These are phyloP conservation scores for Neomorphus geoffroyi DNA, from an alignment of 2,797 vertebrate species.

Conservation along the genomic window DNA sequence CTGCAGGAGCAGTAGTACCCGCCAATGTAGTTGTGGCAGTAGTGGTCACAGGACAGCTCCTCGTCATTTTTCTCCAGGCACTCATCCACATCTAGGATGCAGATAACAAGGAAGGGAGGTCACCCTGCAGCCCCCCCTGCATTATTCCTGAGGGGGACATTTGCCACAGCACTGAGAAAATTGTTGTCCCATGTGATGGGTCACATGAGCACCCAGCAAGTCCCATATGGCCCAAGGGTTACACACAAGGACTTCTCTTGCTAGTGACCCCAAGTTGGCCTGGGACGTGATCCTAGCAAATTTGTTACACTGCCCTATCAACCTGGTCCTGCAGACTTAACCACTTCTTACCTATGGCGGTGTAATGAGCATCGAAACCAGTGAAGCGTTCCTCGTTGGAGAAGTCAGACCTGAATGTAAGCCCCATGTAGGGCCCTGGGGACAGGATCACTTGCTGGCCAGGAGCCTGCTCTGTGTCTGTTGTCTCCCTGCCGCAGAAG, in stretches of 20 bases:
- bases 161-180: not conserved
- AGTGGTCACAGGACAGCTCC: conserved; percentile 88
- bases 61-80: conserved; percentile 86
- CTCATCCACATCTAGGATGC: conserved; percentile 88
- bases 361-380: conserved; percentile 92
- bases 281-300: not conserved
- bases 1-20: conserved; percentile 97
- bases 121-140: accelerated
- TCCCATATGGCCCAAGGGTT: not conserved
- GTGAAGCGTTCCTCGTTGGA: conserved; percentile 92
- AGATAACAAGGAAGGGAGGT: not conserved
- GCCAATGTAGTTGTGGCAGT: conserved; percentile 95
- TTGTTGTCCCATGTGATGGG: accelerated
- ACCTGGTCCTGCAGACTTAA: not conserved
- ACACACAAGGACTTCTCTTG: not conserved
- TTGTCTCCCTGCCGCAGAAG: conserved; percentile 89
- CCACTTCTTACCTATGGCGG: conserved; percentile 82
- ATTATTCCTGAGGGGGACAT: accelerated
- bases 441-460: conserved; percentile 82
- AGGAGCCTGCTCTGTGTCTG: conserved; percentile 90
- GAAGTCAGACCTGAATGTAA: conserved; percentile 91
- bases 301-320: not conserved
- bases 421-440: conserved; percentile 81
- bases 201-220: accelerated
- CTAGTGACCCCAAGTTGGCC: not conserved